Percentiles rank a stretch among this genome's conserved stretches.
phyloP scores from a whole-genome alignment of 2,797 vertebrate genomes.

The Taenioides sp. region DNA sequence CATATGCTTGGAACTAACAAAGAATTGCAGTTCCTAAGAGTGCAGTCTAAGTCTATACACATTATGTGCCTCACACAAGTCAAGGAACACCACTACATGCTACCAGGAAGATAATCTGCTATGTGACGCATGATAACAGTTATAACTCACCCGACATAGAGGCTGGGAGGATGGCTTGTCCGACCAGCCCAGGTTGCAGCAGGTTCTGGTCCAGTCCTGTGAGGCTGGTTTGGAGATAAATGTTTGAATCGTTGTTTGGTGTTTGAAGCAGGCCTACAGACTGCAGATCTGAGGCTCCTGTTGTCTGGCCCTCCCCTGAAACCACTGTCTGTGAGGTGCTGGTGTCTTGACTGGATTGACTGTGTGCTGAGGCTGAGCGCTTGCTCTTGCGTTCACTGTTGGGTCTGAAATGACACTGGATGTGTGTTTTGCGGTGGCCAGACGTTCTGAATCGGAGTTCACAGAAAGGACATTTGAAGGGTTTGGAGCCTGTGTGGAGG shows the following conservation, averaged over 20 bases:
- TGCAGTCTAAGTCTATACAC: too few relatives aligned
- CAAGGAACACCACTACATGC: background rate
- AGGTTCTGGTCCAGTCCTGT: slow-evolving; percentile 88
- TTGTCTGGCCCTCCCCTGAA: slow-evolving; percentile 46
- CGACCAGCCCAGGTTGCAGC: slow-evolving; percentile 88
- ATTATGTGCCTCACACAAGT: too few relatives aligned
- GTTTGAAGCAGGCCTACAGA: slow-evolving; percentile 81
- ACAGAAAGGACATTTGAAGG: slow-evolving; percentile 97
- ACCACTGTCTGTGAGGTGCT: slow-evolving; percentile 46
- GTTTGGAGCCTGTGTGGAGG: slow-evolving; percentile 95
- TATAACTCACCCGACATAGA: slow-evolving; percentile 88
- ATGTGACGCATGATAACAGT: background rate
- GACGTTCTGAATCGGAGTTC: slow-evolving; percentile 97
- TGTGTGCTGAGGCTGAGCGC: slow-evolving; percentile 62
- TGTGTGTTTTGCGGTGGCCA: slow-evolving; percentile 96
- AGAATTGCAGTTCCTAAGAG: too few relatives aligned
- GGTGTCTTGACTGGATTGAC: slow-evolving; percentile 64
- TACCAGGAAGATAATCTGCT: background rate
- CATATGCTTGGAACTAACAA: too few relatives aligned
- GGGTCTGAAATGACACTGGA: slow-evolving; percentile 90
- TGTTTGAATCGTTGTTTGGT: slow-evolving; percentile 80
- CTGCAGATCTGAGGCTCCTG: slow-evolving; percentile 76
- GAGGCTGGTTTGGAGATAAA: slow-evolving; percentile 92
- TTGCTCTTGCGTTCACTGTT: slow-evolving; percentile 83
- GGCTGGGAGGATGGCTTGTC: slow-evolving; percentile 93